Conservation (phyloP, 2,797 vertebrate genomes). For the Coregonus ussuriensis region DNA sequence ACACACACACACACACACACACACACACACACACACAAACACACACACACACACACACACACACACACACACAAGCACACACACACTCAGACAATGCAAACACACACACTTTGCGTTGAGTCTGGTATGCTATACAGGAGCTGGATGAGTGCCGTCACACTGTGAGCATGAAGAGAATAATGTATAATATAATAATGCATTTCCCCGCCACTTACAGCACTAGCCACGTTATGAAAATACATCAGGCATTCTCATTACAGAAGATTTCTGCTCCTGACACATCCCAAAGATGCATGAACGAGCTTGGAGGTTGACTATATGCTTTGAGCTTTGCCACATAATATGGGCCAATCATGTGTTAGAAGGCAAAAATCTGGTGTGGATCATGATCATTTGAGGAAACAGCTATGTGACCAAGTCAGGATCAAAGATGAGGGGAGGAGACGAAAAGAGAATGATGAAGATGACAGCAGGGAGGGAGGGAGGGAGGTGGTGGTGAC, state of each 20-base stretch:
- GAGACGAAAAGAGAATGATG: conserved; percentile 15
- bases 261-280: neutral
- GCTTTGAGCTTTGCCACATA: neutral
- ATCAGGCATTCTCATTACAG: conserved; percentile 39
- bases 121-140: conserved; percentile 37
- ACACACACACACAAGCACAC: neutral
- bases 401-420: neutral
- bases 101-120: neutral
- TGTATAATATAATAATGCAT: conserved; percentile 77
- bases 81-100: neutral
- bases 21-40: neutral
- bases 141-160: conserved; percentile 30
- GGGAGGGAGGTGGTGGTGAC: conserved; percentile 18
- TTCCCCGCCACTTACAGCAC: conserved; percentile 60
- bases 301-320: neutral
- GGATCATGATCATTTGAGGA: neutral
- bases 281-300: neutral
- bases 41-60: neutral
- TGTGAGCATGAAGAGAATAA: conserved; percentile 48
- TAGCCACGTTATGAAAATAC: neutral
- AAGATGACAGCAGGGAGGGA: neutral
- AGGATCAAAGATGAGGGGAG: conserved; percentile 5
- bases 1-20: neutral
- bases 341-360: neutral
- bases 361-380: neutral